Conservation (phyloP, 2,797 vertebrate species). For the Pangasius krempfi region DNA sequence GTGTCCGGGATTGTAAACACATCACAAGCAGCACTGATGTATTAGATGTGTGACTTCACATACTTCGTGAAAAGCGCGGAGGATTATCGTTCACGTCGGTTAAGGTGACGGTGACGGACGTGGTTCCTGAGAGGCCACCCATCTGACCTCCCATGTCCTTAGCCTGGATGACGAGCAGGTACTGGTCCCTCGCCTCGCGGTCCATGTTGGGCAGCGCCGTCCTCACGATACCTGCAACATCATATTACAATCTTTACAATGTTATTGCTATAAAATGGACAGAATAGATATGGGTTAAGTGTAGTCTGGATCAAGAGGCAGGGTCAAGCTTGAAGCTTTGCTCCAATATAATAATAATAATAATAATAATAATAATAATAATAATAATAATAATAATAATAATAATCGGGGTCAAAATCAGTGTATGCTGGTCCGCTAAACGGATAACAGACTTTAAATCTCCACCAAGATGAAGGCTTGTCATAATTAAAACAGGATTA, state of each 20-base stretch:
- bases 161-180: constrained; percentile 88
- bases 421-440: constrained; percentile 19
- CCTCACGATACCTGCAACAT: constrained; percentile 83
- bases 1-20: not conserved
- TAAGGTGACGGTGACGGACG: constrained; percentile 86
- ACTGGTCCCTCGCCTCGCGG: constrained; percentile 86
- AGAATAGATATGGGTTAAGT: not conserved
- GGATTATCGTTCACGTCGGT: constrained; percentile 92
- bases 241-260: not conserved
- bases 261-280: too few species aligned
- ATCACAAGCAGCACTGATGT: not conserved
- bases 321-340: not conserved
- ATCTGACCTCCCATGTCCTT: constrained; percentile 95
- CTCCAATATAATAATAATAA: not conserved
- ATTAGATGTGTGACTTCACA: constrained; percentile 44
- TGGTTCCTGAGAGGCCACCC: constrained; percentile 89
- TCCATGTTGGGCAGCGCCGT: constrained; percentile 91
- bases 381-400: not conserved
- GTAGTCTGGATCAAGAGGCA: not conserved
- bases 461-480: constrained; percentile 25
- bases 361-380: not conserved
- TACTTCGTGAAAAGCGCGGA: constrained; percentile 84
- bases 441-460: constrained; percentile 22
- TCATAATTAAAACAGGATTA: constrained; percentile 57
- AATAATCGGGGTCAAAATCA: not conserved